These are phyloP conservation scores for Semicossyphus pulcher DNA, from an alignment of 2,113 vertebrate species.

Conservation along the genomic window DNA sequence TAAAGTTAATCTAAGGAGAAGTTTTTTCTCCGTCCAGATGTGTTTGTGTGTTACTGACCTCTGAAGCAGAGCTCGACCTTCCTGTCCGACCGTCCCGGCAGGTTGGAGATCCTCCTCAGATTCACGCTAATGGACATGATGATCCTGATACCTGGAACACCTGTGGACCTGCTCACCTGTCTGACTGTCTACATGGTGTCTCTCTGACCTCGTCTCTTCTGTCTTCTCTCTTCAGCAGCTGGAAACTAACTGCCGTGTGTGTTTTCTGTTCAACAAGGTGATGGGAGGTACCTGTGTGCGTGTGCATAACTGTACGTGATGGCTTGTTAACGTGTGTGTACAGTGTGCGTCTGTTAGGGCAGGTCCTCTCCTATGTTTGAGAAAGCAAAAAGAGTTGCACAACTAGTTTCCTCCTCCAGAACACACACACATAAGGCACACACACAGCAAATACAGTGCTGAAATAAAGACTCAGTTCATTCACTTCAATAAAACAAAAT, in stretches of 20 bases:
- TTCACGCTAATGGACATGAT: conserved; percentile 88
- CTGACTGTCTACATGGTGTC: neutral
- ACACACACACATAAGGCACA: conserved; percentile 2
- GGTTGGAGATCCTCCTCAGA: conserved; percentile 84
- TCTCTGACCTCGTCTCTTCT: neutral
- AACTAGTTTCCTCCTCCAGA: conserved; percentile 62
- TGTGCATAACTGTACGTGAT: neutral
- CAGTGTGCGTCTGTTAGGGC: conserved; percentile 53
- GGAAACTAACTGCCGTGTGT: conserved; percentile 24
- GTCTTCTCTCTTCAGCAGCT: neutral
- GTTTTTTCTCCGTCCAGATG: neutral
- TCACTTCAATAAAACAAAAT: too few relatives aligned
- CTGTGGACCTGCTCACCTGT: neutral
- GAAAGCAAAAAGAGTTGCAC: conserved; percentile 70
- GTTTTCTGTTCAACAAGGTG: conserved; percentile 3
- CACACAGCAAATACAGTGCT: too few relatives aligned
- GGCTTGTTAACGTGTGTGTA: conserved; percentile 13
- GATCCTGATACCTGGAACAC: neutral
- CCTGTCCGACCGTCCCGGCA: conserved; percentile 87
- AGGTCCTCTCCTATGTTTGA: conserved; percentile 68
- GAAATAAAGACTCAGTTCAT: too few relatives aligned
- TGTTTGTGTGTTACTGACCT: conserved; percentile 78
- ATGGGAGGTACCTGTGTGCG: conserved; percentile 1
- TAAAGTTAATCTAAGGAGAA: neutral
- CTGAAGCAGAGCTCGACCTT: conserved; percentile 89